Evolutionary conservation across 2,888 invertebrate genomes (phyloP).

Genomic region (Sussaba pulchella): DNA sequence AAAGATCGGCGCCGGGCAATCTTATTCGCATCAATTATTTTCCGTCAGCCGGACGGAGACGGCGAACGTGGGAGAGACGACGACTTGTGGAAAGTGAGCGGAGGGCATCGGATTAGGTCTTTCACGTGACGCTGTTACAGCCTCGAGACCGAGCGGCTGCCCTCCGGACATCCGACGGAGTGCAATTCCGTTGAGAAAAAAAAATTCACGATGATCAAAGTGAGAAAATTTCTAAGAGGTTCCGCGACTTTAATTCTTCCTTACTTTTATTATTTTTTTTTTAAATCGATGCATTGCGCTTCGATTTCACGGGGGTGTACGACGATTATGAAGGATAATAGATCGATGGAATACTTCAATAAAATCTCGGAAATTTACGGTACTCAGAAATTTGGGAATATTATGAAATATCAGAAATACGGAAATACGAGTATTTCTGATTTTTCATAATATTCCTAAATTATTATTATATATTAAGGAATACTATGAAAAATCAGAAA

Average conservation of each 20-base stretch:
- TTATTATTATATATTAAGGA: no score
- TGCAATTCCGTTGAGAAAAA: constrained; percentile 55
- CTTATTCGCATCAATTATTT: constrained; percentile 77
- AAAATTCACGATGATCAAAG: constrained; percentile 37
- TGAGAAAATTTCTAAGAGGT: constrained; percentile 22
- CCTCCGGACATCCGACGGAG: constrained; percentile 34
- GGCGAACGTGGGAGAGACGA: constrained; percentile 54
- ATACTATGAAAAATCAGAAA: no score
- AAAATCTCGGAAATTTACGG: no score
- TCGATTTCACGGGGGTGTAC: neutral
- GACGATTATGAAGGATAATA: neutral
- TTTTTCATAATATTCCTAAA: no score
- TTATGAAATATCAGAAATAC: no score
- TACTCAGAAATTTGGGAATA: no score
- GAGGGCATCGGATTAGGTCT: constrained; percentile 59
- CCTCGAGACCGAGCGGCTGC: constrained; percentile 10
- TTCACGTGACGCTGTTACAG: constrained; percentile 39
- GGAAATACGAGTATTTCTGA: no score
- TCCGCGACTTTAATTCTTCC: constrained; percentile 1
- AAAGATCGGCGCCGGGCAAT: constrained; percentile 71
- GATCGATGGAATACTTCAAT: no score
- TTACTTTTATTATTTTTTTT: constrained; percentile 13
- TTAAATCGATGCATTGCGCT: neutral
- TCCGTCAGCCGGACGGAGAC: constrained; percentile 53
- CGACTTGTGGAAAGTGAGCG: constrained; percentile 56